Percentiles rank a stretch among this genome's conserved stretches.
Conservation (phyloP, 2,888 invertebrate genomes). For the Laspeyria flexula region DNA sequence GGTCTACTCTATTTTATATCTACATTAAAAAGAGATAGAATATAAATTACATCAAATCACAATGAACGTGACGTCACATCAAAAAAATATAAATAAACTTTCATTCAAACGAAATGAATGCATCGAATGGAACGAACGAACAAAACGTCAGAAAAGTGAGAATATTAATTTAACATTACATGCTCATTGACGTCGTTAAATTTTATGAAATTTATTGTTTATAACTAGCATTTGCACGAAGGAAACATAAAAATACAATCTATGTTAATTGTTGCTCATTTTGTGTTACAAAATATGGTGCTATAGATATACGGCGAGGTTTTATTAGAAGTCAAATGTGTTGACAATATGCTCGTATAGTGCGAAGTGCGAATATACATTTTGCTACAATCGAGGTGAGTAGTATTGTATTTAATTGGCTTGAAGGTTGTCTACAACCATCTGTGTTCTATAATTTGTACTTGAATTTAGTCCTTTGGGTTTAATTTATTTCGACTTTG, state of each 20-base stretch:
- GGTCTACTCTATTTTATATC: neutral
- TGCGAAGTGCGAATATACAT: too few relatives aligned
- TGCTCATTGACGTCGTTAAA: neutral
- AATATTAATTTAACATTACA: neutral
- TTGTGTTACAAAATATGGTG: conserved; percentile 21
- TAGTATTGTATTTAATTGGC: conserved; percentile 45
- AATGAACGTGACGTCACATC: neutral
- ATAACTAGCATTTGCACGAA: neutral
- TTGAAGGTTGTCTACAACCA: conserved; percentile 37
- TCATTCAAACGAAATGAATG: neutral
- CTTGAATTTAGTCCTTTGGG: neutral
- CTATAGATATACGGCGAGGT: conserved; percentile 12
- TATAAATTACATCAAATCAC: neutral
- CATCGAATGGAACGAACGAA: too few relatives aligned
- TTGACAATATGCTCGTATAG: conserved; percentile 21
- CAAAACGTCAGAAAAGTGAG: conserved; percentile 6
- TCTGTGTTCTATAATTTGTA: conserved; percentile 6
- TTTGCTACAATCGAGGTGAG: conserved; percentile 29
- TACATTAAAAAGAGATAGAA: neutral
- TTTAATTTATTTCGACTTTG: too few relatives aligned
- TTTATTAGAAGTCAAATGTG: conserved; percentile 7
- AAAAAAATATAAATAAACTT: too few relatives aligned
- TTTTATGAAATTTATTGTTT: conserved; percentile 3
- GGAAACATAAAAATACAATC: neutral
- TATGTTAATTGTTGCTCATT: conserved; percentile 28